A percentile compares a stretch with the other conserved stretches of the same genome.
These are phyloP conservation scores for Trichosurus vulpecula DNA, from an alignment of 2,797 vertebrate genomes.

Conservation along the genomic window DNA sequence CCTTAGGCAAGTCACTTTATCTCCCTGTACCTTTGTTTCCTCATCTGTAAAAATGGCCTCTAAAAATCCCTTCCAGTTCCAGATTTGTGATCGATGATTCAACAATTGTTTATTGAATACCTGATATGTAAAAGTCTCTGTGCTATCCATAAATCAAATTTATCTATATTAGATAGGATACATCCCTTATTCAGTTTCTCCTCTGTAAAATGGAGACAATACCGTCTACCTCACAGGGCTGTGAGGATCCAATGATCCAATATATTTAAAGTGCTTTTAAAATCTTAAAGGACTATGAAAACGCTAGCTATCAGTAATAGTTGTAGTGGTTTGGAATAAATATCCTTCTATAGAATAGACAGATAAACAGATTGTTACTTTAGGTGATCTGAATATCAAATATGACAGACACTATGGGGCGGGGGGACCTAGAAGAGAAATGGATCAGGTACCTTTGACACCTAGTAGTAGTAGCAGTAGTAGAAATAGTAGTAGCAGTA, in stretches of 20 bases:
- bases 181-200: background rate
- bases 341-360: too few relatives aligned
- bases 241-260: background rate
- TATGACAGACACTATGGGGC: too few relatives aligned
- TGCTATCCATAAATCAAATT: background rate
- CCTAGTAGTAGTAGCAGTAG: too few relatives aligned
- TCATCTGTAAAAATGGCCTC: background rate
- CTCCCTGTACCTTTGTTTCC: background rate
- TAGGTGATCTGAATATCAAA: too few relatives aligned
- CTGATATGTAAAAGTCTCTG: background rate
- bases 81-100: background rate
- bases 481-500: too few relatives aligned
- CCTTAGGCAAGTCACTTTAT: background rate
- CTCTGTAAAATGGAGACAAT: background rate
- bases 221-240: background rate
- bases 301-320: background rate
- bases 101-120: background rate
- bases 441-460: too few relatives aligned
- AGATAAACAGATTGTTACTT: too few relatives aligned
- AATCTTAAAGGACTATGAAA: background rate
- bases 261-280: background rate
- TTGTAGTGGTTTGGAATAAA: too few relatives aligned
- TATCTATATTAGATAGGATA: background rate
- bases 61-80: background rate
- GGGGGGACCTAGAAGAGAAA: too few relatives aligned